Conservation (phyloP, 2,888 invertebrate genomes). For the Dryobota labecula region DNA sequence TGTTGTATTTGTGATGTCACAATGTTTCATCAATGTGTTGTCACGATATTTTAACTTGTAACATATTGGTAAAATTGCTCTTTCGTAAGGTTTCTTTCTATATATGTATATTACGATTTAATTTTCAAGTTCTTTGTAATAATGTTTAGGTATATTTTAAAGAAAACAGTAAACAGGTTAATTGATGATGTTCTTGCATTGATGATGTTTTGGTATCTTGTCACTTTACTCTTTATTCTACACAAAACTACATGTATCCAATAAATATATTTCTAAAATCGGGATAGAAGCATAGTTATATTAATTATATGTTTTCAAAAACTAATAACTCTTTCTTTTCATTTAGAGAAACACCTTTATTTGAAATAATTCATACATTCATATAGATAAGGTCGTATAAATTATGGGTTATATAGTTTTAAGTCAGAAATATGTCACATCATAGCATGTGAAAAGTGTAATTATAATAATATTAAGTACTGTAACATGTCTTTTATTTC, state of each 20-base stretch:
- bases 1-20: conserved; percentile 34
- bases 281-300: conserved; percentile 16
- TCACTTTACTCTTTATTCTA: not conserved
- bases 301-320: conserved; percentile 26
- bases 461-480: conserved; percentile 65
- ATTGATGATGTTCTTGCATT: conserved; percentile 19
- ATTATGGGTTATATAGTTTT: conserved; percentile 69
- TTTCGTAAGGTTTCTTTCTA: conserved; percentile 25
- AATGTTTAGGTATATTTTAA: conserved; percentile 7
- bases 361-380: conserved; percentile 37
- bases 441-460: conserved; percentile 73
- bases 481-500: conserved; percentile 58
- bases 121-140: conserved; percentile 17
- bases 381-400: conserved; percentile 58
- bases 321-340: conserved; percentile 21
- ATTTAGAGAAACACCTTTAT: conserved; percentile 36
- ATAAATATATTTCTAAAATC: conserved; percentile 3
- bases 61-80: conserved; percentile 10
- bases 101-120: conserved; percentile 8
- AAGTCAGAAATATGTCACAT: conserved; percentile 74
- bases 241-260: not conserved
- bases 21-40: conserved; percentile 14
- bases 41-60: not conserved
- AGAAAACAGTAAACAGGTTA: not conserved
- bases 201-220: conserved; percentile 7